These are phyloP conservation scores for Myrmecophaga tridactyla DNA, from an alignment of 2,113 vertebrate genomes.

Conservation along the genomic window DNA sequence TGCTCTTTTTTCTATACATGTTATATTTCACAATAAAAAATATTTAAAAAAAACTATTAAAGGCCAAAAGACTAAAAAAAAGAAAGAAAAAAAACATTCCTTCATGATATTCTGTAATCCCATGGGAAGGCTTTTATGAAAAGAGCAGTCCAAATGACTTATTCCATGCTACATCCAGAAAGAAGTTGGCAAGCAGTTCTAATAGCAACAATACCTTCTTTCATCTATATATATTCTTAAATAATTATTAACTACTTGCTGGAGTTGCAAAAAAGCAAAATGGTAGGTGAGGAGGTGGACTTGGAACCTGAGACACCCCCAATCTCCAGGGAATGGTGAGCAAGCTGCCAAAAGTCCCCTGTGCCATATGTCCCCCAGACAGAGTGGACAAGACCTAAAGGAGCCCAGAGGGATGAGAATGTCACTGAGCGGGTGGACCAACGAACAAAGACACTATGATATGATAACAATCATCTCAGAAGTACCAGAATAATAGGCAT, in stretches of 20 bases:
- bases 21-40: no score
- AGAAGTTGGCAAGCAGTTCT: background rate
- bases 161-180: background rate
- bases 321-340: background rate
- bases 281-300: background rate
- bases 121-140: background rate
- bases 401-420: background rate
- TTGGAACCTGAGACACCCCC: background rate
- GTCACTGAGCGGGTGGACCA: background rate
- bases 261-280: background rate
- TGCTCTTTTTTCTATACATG: no score
- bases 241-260: background rate
- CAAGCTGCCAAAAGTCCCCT: background rate
- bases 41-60: no score
- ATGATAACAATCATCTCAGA: background rate
- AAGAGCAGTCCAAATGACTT: background rate
- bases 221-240: background rate
- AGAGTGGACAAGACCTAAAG: background rate
- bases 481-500: background rate
- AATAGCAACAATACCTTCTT: background rate
- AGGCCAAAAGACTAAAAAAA: no score
- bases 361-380: no score
- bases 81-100: background rate
- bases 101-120: background rate
- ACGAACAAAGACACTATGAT: background rate